These are phyloP conservation scores for Campoplex nolae DNA, from an alignment of 2,888 invertebrate species.

Conservation along the genomic window DNA sequence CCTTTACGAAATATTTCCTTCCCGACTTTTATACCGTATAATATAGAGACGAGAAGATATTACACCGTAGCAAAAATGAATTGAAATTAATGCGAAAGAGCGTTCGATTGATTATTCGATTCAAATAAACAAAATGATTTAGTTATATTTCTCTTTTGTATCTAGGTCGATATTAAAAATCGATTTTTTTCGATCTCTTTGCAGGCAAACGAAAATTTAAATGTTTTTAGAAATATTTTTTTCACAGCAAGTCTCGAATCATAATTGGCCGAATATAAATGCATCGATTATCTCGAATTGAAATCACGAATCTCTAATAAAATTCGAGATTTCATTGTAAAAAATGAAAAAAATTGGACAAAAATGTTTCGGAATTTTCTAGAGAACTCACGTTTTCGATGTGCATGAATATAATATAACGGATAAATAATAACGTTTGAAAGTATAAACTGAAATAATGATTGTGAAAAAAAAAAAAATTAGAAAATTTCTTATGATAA, in stretches of 20 bases:
- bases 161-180: not conserved
- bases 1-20: conserved; percentile 2
- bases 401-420: not conserved
- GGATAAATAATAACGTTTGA: not conserved
- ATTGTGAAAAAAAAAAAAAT: not conserved
- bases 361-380: too few relatives aligned
- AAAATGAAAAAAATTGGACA: too few relatives aligned
- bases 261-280: not conserved
- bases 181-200: too few relatives aligned
- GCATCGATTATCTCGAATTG: not conserved
- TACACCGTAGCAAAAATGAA: not conserved
- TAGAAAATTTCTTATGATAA: not conserved
- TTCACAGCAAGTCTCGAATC: not conserved
- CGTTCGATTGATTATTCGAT: not conserved
- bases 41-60: not conserved
- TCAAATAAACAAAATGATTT: not conserved
- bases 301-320: too few relatives aligned
- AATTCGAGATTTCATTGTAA: too few relatives aligned
- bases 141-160: not conserved
- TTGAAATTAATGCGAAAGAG: not conserved
- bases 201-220: too few relatives aligned
- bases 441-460: not conserved
- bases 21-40: not conserved
- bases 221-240: not conserved
- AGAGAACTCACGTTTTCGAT: not conserved